Evolutionary conservation across 2,888 invertebrate species (phyloP), one percentile per base, ranked within the genome.

Genomic region (Scaptomyza parva): DNA sequence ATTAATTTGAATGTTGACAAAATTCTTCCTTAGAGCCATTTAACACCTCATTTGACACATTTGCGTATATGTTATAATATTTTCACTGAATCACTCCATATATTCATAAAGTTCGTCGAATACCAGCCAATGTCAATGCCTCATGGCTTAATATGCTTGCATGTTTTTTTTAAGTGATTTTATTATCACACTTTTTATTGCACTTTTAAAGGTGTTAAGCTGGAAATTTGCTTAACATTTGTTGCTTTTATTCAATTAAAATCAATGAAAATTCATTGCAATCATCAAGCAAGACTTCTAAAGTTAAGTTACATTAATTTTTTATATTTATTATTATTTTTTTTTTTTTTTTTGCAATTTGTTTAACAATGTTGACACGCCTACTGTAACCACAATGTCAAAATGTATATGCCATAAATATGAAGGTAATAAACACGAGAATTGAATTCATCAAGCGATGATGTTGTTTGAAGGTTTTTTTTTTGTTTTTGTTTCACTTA

Each of bases 391-490:
- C 41, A 35, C 26, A 50, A 20, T 33, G 33, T 24, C 24, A 37
- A 41, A 35, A 58, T 57, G 30, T 64, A 35, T 35, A 7, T 40
- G 57, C 22, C 68, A 62, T 43, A 47, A 58, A 44, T 47, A 33
- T 52, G 14, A 17, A 40, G 12, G 37, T 41, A 45, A 71, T 51
- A 66, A 41, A 53, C 33, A 28, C n/a, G 44, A 53, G 43, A 47
- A 52, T 28, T 58, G 41, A 72, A 72, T 73, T 69, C 53, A 59
- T 72, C 70, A 73, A 60, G 65, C 57, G 43, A 53, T 57, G 43
- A 53, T 57, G 51, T 57, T 58, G 47, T 48, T 43, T 65, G 65
- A 64, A 64, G 55, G 63, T 48, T 63, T 53, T 45, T 47, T 30
- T 9, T 28, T 28, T 2, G n/a, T 14, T 26, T 44, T 44, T 12